Evolutionary conservation across 2,113 vertebrate species (phyloP).

Genomic region (Malaclemys terrapin): DNA sequence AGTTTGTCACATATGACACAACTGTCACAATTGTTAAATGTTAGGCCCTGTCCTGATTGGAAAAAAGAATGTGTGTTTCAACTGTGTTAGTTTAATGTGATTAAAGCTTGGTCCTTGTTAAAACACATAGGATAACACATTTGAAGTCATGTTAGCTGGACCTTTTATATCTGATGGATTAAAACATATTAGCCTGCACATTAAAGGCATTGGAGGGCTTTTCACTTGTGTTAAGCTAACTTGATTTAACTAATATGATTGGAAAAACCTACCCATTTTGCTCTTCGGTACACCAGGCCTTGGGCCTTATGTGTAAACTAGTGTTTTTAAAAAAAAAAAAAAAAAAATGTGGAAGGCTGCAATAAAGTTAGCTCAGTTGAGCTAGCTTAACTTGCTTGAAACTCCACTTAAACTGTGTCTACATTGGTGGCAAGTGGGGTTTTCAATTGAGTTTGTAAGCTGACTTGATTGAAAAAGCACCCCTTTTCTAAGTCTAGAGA

Average conservation of each 20-base stretch:
- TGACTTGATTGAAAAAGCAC: neutral
- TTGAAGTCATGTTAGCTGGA: neutral
- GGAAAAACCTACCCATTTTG: neutral
- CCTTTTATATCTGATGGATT: neutral
- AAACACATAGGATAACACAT: neutral
- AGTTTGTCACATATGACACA: neutral
- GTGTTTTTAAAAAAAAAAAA: no score
- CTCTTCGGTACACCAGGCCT: neutral
- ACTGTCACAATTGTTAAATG: neutral
- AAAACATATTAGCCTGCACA: neutral
- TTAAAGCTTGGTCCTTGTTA: neutral
- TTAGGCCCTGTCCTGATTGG: neutral
- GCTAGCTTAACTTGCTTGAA: neutral
- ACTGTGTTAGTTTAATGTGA: neutral
- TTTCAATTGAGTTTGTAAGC: neutral
- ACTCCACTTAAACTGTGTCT: neutral
- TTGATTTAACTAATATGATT: neutral
- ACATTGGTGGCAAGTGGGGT: neutral
- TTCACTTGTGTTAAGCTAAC: slow-evolving; percentile 9
- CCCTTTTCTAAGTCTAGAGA: neutral
- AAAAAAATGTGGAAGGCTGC: neutral
- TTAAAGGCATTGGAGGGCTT: slow-evolving; percentile 9
- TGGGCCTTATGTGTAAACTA: neutral
- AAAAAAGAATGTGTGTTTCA: neutral
- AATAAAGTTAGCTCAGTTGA: slow-evolving; percentile 6